Base-by-base conservation (phyloP, 1,140 invertebrate genomes). In the Drosophila neocordata region DNA sequence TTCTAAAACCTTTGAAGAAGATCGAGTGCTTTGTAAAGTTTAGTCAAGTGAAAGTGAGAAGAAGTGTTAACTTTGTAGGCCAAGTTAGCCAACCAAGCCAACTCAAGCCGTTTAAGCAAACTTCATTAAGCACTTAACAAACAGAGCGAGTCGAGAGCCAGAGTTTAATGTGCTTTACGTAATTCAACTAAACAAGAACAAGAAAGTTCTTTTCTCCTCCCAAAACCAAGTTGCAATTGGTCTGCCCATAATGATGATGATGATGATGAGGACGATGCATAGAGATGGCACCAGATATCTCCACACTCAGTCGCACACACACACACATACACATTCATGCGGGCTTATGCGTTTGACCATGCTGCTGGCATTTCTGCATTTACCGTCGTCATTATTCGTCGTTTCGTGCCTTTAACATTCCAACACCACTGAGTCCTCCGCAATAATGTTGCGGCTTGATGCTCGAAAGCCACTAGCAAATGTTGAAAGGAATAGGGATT, bases 91-190 rank as follows among this genome's bases (percentile, higher is more conserved):
- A 8, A 57, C 64, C 64, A 68, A 75, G 65, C 56, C 38, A 15
- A 56, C 31, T 20, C 31, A 41, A 59, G 37, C 57, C 15, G 52
- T 59, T 76, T 76, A 63, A 76, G 73, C 55, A 76, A 75, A 76
- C 73, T 76, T 76, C 73, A 76, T 76, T 76, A 76, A 76, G 73
- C 73, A 76, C 65, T 76, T 64, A 76, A 59, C 73, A 76, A 76
- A 69, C 65, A 75, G 72, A 75, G 72, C 72, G 71, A 65, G 52
- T 65, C 18, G 37, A 44, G 13, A 35, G 37, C 53, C 24, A 35
- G 51, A 68, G 56, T 73, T 56, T 75, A 75, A 75, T 75, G 57
- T 62, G 72, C 72, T 67, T 68, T 75, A 51, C 64, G 72, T 75
- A 75, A 75, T 75, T 75, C 72, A 75, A 75, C 72, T 75, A 75